A percentile compares a stretch with the other conserved stretches of the same genome.
phyloP scores from a whole-genome alignment of 2,888 invertebrate genomes.

The Tachina grossa region DNA sequence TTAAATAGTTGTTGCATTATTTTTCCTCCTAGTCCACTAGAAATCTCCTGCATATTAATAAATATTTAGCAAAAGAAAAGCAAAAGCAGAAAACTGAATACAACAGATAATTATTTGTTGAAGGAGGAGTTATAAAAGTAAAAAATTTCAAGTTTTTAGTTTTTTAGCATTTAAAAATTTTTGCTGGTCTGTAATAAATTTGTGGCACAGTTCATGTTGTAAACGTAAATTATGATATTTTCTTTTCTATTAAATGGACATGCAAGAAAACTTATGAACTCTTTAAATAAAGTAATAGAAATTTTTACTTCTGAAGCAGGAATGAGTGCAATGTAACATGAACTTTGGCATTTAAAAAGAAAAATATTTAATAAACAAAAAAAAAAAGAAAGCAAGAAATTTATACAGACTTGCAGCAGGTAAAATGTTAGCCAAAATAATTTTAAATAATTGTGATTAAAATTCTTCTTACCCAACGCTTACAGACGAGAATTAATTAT shows the following conservation, averaged over 20 bases:
- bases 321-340: too few relatives aligned
- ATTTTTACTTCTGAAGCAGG: too few relatives aligned
- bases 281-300: not conserved
- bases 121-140: not conserved
- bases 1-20: not conserved
- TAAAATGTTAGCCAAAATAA: too few relatives aligned
- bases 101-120: constrained; percentile 17
- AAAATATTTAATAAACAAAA: too few relatives aligned
- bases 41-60: not conserved
- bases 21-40: not conserved
- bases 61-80: not conserved
- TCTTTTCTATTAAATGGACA: not conserved
- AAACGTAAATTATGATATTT: constrained; percentile 7
- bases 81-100: not conserved
- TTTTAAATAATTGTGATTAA: too few relatives aligned
- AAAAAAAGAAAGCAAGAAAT: too few relatives aligned
- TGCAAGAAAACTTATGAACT: not conserved
- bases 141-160: not conserved
- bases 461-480: too few relatives aligned
- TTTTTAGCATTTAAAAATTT: not conserved
- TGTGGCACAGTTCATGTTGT: not conserved
- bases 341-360: too few relatives aligned
- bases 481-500: too few relatives aligned
- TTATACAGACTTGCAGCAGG: too few relatives aligned
- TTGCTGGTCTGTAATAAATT: not conserved